A percentile compares a stretch with the other conserved stretches of the same genome.
These are phyloP conservation scores for Drosophila stalkeri DNA, from an alignment of 2,888 invertebrate species.

Conservation along the genomic window DNA sequence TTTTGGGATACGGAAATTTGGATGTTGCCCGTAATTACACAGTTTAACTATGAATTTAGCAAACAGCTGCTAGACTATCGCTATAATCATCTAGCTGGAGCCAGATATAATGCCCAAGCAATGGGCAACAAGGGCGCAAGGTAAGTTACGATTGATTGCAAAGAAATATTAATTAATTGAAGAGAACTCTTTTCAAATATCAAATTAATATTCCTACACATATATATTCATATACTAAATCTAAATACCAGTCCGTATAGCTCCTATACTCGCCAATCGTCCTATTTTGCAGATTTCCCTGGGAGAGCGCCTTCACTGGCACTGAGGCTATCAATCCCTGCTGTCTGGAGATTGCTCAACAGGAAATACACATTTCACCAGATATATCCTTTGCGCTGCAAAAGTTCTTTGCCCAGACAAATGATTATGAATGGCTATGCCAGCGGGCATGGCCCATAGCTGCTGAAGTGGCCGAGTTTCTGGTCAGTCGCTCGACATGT, in stretches of 20 bases:
- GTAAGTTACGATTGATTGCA: conserved; percentile 13
- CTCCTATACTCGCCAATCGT: neutral
- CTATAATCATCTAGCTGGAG: conserved; percentile 86
- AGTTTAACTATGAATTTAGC: conserved; percentile 86
- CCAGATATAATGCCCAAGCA: conserved; percentile 86
- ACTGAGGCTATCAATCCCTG: conserved; percentile 87
- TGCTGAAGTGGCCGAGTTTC: conserved; percentile 87
- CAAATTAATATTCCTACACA: no score
- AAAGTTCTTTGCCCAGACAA: conserved; percentile 74
- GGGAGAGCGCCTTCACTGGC: conserved; percentile 88
- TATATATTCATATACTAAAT: no score
- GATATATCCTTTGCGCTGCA: conserved; percentile 87
- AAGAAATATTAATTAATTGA: neutral
- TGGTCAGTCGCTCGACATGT: conserved; percentile 87
- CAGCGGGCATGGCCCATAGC: conserved; percentile 87
- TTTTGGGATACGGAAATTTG: conserved; percentile 89
- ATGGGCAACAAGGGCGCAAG: conserved; percentile 87
- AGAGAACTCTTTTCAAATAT: neutral
- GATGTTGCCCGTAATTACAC: conserved; percentile 87
- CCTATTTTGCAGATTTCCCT: conserved; percentile 86
- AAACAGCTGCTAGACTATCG: conserved; percentile 86
- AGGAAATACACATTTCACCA: conserved; percentile 87
- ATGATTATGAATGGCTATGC: conserved; percentile 80
- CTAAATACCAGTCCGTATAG: no score
- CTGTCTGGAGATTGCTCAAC: conserved; percentile 87